Base-by-base conservation (phyloP, 2,797 vertebrate genomes). In the Oryzias dopingdopingensis region DNA sequence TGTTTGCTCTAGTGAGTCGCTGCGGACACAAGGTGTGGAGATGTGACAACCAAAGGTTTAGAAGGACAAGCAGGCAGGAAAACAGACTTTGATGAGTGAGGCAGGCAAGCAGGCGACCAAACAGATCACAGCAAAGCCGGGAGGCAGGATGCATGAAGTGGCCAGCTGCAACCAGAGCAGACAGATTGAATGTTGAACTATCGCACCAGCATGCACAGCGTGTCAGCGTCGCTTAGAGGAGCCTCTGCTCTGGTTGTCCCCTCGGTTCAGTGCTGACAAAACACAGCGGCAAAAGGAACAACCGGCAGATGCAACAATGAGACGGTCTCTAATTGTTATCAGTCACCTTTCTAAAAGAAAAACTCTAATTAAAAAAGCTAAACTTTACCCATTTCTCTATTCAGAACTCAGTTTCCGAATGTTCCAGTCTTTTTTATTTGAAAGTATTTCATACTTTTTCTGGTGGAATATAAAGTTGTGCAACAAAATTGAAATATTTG, bases 131-230 rank as follows among this genome's bases (percentile, higher is more conserved):
- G 73, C 29, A 17, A 46, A 51, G 65, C 79, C 56, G 66, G 59
- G 67, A 5, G 79, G 71, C 77, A 37, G 61, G 59, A 53, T 45
- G 68, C 1, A 48, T 72, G 77, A 85, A 74, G 61, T 48, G 79
- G 64, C 62, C 37, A 63, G 52, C 70, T 17, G 59, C 63, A 49
- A 72, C 56, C 6, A 44, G 76, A 79, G 68, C 63, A 58, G 80
- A 82, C 86, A 85, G 86, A 77, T 74, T 64, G 59, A 67, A 70
- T 50, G 78, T 65, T 57, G 40, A 68, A 70, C 59, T 20, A 51
- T 80, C 79, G 70, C 67, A 70, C 60, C 72, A 66, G 79, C 56
- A 59, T n/a, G 45, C 65, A 56, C 0, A 59, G 67, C 75, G 59
- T 51, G 81, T 74, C 81, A 74, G 10, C 41, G 50, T 29, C 32